Conservation (phyloP, 2,888 invertebrate genomes). For the Coenonympha glycerion region DNA sequence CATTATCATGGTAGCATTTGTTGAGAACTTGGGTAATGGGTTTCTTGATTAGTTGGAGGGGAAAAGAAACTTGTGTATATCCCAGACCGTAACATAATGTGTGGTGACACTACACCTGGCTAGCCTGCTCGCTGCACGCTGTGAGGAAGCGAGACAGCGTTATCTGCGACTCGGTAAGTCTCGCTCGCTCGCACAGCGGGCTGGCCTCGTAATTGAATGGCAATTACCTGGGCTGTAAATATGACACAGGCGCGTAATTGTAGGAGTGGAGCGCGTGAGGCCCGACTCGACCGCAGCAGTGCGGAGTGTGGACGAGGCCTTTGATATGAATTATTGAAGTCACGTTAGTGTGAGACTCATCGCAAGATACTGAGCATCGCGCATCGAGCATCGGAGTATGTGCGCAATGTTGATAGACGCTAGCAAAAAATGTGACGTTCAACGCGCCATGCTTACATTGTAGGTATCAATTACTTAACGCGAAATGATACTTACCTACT, state of each 20-base stretch:
- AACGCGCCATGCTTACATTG: neutral
- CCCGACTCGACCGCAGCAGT: slow-evolving; percentile 57
- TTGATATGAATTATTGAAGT: slow-evolving; percentile 67
- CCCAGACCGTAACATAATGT: neutral
- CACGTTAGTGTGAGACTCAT: slow-evolving; percentile 37
- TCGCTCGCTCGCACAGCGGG: slow-evolving; percentile 55
- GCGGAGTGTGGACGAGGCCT: slow-evolving; percentile 56
- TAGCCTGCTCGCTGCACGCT: slow-evolving; percentile 61
- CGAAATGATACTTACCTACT: neutral
- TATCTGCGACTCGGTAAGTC: slow-evolving; percentile 37
- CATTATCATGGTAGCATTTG: too few species aligned
- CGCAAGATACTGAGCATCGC: slow-evolving; percentile 26
- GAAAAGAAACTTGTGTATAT: neutral
- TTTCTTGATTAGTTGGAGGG: too few species aligned
- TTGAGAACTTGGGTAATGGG: too few species aligned
- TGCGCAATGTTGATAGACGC: slow-evolving; percentile 23
- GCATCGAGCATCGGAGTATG: slow-evolving; percentile 13
- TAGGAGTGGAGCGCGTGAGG: slow-evolving; percentile 68
- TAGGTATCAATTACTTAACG: slow-evolving; percentile 11
- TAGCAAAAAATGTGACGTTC: slow-evolving; percentile 1
- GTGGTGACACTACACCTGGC: slow-evolving; percentile 37
- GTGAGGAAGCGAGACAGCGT: slow-evolving; percentile 46
- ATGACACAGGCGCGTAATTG: slow-evolving; percentile 77
- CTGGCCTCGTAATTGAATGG: slow-evolving; percentile 73
- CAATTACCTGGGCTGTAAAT: slow-evolving; percentile 77